Evolutionary conservation across 1,140 invertebrate species (phyloP).

Genomic region (Sipha flava): DNA sequence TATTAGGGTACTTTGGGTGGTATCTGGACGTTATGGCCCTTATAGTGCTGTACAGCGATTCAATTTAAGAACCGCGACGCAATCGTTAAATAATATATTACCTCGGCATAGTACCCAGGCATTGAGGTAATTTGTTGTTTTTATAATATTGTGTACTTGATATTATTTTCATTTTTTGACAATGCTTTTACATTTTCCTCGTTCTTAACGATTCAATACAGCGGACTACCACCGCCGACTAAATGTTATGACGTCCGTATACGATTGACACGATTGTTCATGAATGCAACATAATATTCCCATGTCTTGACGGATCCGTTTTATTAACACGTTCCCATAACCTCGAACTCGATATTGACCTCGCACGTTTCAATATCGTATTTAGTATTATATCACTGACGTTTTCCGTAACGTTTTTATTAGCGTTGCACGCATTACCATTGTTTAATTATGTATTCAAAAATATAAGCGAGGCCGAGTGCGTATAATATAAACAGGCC

Average conservation of each 20-base stretch:
- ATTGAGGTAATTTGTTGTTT: not conserved
- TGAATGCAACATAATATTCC: too few species aligned
- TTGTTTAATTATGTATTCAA: not conserved
- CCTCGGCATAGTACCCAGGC: too few species aligned
- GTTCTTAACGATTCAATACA: not conserved
- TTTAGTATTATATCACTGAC: not conserved
- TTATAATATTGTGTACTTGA: too few species aligned
- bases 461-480: not conserved
- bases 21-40: conserved; percentile 9
- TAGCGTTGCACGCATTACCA: not conserved
- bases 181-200: not conserved
- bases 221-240: too few species aligned
- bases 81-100: not conserved
- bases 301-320: too few species aligned
- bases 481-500: too few species aligned
- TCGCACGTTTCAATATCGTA: not conserved
- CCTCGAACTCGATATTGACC: not conserved
- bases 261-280: too few species aligned
- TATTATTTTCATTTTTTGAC: not conserved
- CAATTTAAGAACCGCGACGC: not conserved
- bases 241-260: too few species aligned
- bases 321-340: too few species aligned
- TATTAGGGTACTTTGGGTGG: not conserved
- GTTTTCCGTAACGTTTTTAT: not conserved
- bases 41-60: too few species aligned